A percentile compares a stretch with the other conserved stretches of the same genome.
Conservation (phyloP, 2,113 vertebrate genomes). For the Pardalotus punctatus region DNA sequence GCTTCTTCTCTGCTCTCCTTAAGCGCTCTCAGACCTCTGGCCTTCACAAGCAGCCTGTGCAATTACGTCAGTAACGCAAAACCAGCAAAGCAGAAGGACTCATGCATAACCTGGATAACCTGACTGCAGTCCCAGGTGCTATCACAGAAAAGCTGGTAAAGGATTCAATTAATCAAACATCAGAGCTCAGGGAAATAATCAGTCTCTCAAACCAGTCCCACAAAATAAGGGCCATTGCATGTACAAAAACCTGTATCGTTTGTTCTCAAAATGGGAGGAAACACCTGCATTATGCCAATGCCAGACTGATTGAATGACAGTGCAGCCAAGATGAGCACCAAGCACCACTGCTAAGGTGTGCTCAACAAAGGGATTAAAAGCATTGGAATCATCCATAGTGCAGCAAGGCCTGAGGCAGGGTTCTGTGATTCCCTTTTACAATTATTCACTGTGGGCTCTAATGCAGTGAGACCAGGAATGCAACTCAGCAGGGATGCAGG, state of each 20-base stretch:
- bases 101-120: not conserved
- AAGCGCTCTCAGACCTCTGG: not conserved
- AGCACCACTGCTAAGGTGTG: not conserved
- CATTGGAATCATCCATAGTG: not conserved
- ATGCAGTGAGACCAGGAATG: not conserved
- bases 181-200: not conserved
- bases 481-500: fast-evolving
- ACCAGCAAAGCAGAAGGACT: not conserved
- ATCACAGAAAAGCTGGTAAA: not conserved
- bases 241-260: not conserved
- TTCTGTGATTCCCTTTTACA: not conserved
- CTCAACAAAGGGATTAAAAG: not conserved
- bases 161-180: not conserved
- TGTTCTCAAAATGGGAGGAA: not conserved
- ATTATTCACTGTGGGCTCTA: not conserved
- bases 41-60: not conserved
- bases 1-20: not conserved
- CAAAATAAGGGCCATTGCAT: not conserved
- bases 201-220: not conserved
- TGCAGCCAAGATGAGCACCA: not conserved
- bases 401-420: not conserved
- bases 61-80: fast-evolving
- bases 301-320: fast-evolving
- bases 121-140: not conserved
- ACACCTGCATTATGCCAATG: not conserved